These are phyloP conservation scores for Drosophila falleni DNA, from an alignment of 2,888 invertebrate genomes.

Conservation along the genomic window DNA sequence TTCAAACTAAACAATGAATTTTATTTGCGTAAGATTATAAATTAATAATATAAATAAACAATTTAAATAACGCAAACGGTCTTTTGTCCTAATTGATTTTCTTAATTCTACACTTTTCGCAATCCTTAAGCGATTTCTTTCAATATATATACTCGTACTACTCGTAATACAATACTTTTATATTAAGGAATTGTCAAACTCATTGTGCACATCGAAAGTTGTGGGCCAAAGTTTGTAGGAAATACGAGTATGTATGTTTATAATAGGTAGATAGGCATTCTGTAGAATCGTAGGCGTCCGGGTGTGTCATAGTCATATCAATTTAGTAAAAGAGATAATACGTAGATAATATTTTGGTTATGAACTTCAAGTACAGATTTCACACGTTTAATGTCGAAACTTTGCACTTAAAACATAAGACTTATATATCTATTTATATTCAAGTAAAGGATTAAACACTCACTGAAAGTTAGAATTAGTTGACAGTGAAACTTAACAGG, in stretches of 20 bases:
- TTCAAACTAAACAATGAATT: too few relatives aligned
- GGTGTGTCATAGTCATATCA: slow-evolving; percentile 49
- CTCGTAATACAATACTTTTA: not conserved
- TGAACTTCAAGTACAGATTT: slow-evolving; percentile 17
- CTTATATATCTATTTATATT: too few relatives aligned
- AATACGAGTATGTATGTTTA: slow-evolving; percentile 2
- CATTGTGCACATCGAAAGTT: slow-evolving; percentile 1
- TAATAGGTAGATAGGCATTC: slow-evolving; percentile 6
- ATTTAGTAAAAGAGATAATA: slow-evolving; percentile 43
- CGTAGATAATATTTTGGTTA: slow-evolving; percentile 34
- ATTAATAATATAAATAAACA: too few relatives aligned
- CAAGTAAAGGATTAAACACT: not conserved
- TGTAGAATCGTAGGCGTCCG: slow-evolving; percentile 5
- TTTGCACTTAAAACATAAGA: not conserved
- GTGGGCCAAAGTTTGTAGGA: not conserved
- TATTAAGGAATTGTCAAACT: slow-evolving; percentile 13
- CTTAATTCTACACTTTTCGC: too few relatives aligned
- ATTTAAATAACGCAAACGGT: too few relatives aligned
- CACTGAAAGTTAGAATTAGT: not conserved
- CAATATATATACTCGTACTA: not conserved
- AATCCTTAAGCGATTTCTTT: not conserved
- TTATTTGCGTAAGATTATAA: too few relatives aligned
- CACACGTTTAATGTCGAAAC: slow-evolving; percentile 22
- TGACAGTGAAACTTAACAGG: not conserved
- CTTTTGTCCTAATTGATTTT: too few relatives aligned